A percentile compares a stretch with the other conserved stretches of the same genome.
These are phyloP conservation scores for Alethe diademata DNA, from an alignment of 2,113 vertebrate species.

Conservation along the genomic window DNA sequence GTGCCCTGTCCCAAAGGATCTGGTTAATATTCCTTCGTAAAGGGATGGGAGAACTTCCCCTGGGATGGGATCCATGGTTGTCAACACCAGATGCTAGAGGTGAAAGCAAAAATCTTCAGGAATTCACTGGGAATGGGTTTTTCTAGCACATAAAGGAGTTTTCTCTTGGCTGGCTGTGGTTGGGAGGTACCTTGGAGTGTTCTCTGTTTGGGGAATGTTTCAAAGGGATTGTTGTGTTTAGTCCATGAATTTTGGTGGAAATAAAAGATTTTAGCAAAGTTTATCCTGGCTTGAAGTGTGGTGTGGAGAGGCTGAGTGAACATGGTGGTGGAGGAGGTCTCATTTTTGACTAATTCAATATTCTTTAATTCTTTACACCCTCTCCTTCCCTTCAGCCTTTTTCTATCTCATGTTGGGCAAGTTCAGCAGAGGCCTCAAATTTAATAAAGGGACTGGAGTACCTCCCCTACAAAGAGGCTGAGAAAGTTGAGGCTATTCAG, in stretches of 20 bases:
- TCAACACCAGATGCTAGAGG: neutral
- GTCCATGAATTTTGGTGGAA: neutral
- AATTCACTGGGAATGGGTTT: neutral
- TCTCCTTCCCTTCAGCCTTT: neutral
- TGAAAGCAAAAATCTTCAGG: neutral
- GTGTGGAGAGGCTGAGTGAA: neutral
- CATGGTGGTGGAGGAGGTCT: fast-evolving
- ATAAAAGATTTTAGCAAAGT: neutral
- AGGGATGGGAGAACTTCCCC: neutral
- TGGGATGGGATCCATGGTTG: neutral
- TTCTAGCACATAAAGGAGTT: neutral
- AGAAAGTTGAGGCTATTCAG: neutral
- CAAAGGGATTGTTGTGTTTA: neutral
- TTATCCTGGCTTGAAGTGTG: neutral
- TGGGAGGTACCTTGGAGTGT: neutral
- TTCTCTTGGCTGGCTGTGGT: neutral
- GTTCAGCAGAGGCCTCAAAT: neutral
- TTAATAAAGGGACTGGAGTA: neutral
- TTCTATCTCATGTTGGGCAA: neutral
- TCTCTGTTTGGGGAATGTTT: neutral
- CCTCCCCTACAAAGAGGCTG: neutral
- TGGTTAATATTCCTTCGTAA: neutral
- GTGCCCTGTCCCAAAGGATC: neutral
- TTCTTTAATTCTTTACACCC: neutral
- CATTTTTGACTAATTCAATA: neutral